phyloP scores from a whole-genome alignment of 2,113 vertebrate genomes.

The Xiphorhynchus elegans region DNA sequence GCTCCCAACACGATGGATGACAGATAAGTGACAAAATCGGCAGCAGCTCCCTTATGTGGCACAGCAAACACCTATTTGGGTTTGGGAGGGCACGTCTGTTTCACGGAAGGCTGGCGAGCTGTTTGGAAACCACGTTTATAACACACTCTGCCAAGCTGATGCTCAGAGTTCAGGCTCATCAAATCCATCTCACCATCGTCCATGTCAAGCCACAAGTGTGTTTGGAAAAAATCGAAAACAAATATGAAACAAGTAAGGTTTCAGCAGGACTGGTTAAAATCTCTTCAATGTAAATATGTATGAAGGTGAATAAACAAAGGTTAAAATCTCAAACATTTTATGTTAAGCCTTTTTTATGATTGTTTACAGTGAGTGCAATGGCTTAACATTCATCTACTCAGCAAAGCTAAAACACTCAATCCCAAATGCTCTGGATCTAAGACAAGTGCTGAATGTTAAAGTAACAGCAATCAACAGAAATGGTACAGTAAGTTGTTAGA shows the following conservation, averaged over 20 bases:
- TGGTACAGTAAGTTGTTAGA: constrained; percentile 73
- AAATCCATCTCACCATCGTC: constrained; percentile 72
- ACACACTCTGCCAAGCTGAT: constrained; percentile 64
- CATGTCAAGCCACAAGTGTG: constrained; percentile 69
- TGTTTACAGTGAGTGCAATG: constrained; percentile 34
- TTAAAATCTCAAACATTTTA: constrained; percentile 61
- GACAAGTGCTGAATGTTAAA: constrained; percentile 71
- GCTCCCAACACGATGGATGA: constrained; percentile 61
- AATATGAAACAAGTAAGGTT: constrained; percentile 72
- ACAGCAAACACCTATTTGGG: constrained; percentile 55
- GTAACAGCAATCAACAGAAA: constrained; percentile 72
- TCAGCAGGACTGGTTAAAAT: constrained; percentile 63
- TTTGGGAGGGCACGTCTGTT: constrained; percentile 64
- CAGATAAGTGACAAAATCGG: constrained; percentile 55
- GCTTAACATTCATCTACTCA: constrained; percentile 58
- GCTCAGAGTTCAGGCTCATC: constrained; percentile 69
- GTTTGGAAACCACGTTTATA: constrained; percentile 66
- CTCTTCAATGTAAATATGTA: constrained; percentile 67
- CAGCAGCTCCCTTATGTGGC: constrained; percentile 55
- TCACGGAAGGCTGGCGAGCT: constrained; percentile 59
- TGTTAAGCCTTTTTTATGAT: constrained; percentile 33
- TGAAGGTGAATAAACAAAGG: constrained; percentile 68
- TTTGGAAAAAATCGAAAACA: constrained; percentile 70
- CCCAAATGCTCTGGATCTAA: constrained; percentile 61
- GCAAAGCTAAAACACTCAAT: constrained; percentile 52